phyloP scores from a whole-genome alignment of 2,888 invertebrate genomes.

The Epistrophella euchroma region DNA sequence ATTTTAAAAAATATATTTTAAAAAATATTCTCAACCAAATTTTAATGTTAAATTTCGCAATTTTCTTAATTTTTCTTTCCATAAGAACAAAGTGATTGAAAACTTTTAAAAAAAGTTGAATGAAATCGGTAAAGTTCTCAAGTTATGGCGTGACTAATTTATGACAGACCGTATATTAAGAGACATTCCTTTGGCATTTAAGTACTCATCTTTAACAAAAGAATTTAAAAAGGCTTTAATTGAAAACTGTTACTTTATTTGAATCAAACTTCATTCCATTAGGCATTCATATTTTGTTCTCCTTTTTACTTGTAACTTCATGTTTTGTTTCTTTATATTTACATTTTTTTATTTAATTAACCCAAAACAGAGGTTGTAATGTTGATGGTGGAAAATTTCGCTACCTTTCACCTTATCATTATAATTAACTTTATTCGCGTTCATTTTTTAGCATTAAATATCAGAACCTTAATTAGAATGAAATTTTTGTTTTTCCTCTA shows the following conservation, averaged over 20 bases:
- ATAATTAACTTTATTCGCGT: constrained; percentile 41
- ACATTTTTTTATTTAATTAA: constrained; percentile 55
- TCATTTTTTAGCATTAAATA: constrained; percentile 12
- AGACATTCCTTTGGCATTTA: background rate
- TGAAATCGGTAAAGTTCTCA: too few species aligned
- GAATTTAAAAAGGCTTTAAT: background rate
- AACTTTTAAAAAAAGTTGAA: too few species aligned
- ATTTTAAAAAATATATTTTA: too few species aligned
- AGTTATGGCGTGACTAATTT: too few species aligned
- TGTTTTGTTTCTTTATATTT: constrained; percentile 36
- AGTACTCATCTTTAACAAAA: background rate
- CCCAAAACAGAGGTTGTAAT: constrained; percentile 19
- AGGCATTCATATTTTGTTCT: constrained; percentile 1
- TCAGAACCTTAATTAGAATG: constrained; percentile 59
- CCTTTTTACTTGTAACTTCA: constrained; percentile 16
- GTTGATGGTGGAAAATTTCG: constrained; percentile 24
- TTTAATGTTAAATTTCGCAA: too few species aligned
- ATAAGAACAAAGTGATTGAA: too few species aligned
- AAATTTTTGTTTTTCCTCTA: constrained; percentile 46
- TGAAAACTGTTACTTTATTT: background rate
- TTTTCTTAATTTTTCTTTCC: too few species aligned
- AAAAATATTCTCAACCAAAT: too few species aligned
- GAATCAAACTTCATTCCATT: background rate
- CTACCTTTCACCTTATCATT: constrained; percentile 44
- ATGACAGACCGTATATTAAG: too few species aligned